These are phyloP conservation scores for Heliornis fulica DNA, from an alignment of 2,113 vertebrate species.

Conservation along the genomic window DNA sequence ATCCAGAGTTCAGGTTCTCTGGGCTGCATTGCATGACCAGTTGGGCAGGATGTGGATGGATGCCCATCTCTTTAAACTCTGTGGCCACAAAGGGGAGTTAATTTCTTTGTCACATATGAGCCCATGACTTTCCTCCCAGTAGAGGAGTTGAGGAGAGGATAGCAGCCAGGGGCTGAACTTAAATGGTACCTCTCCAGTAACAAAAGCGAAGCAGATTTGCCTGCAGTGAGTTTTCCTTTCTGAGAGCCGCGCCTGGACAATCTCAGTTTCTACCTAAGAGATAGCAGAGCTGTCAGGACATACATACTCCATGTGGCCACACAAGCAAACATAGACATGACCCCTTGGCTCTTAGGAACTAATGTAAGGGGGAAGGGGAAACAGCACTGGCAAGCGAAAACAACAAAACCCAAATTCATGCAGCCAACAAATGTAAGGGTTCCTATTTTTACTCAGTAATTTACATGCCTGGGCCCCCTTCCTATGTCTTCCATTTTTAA, in stretches of 20 bases:
- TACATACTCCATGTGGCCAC: neutral
- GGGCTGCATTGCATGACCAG: rapidly evolving
- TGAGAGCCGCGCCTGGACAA: conserved; percentile 29
- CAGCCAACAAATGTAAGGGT: neutral
- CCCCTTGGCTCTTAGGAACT: neutral
- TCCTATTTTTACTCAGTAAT: conserved; percentile 31
- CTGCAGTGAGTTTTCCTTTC: conserved; percentile 15
- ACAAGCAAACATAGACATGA: conserved; percentile 45
- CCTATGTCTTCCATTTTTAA: conserved; percentile 43
- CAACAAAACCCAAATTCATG: neutral
- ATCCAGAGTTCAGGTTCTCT: neutral
- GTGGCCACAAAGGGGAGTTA: neutral
- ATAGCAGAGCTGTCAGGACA: conserved; percentile 50
- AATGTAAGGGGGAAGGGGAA: neutral
- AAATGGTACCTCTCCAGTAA: neutral
- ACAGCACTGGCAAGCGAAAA: neutral
- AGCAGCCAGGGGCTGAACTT: conserved; percentile 19
- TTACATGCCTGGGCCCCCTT: neutral
- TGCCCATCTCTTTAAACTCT: neutral
- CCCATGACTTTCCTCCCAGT: neutral
- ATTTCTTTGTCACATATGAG: conserved; percentile 2
- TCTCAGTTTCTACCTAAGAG: conserved; percentile 49
- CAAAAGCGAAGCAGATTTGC: neutral
- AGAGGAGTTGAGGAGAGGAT: neutral
- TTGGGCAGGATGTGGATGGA: neutral